Base-by-base conservation (phyloP, 2,113 vertebrate species). In the Parotia lawesii region DNA sequence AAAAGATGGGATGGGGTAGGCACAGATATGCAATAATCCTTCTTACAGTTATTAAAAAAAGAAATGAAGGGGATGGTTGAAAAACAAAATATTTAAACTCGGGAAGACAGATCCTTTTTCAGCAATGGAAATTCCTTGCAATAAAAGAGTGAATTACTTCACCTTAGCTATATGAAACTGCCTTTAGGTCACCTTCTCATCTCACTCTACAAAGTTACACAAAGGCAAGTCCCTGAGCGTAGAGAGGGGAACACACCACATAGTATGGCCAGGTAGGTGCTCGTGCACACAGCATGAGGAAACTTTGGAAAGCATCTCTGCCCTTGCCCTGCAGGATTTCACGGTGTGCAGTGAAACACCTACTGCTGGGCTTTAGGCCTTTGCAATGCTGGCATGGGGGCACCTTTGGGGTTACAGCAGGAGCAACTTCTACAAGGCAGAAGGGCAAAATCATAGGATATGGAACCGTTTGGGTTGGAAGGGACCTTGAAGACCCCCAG, bases 361-460 rank as follows among this genome's bases (percentile, higher is more conserved):
- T 5, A 0, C 66, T 40, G 25, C 54, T 45, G 6, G 19, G 29
- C 19, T 37, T 86, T 37, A 31, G n/a, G 7, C 18, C n/a, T 75
- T 24, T 2, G 2, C 67, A 76, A 4, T 0, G 0, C 61, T 3
- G 12, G 17, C 0, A 2, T 4, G 25, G 44, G 11, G 3, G 1
- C 25, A 31, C 16, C 45, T 78, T 28, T 58, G 33, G 10, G 44
- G 13, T 70, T 66, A 45, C 33, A 60, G 45, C 33, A 60, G 71
- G 47, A 82, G 44, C 15, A 15, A 79, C 17, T 78, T 44, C 61
- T 62, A 69, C 57, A 82, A 28, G 50, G 38, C 58, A 66, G 25
- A 51, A 64, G 62, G 47, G 38, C 21, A 72, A 91, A 89, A 69
- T 47, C 21, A 61, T 0, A 42, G 35, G 6, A 33, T 20, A 20